Conservation (phyloP, 2,113 vertebrate species). For the Hyaena hyaena region DNA sequence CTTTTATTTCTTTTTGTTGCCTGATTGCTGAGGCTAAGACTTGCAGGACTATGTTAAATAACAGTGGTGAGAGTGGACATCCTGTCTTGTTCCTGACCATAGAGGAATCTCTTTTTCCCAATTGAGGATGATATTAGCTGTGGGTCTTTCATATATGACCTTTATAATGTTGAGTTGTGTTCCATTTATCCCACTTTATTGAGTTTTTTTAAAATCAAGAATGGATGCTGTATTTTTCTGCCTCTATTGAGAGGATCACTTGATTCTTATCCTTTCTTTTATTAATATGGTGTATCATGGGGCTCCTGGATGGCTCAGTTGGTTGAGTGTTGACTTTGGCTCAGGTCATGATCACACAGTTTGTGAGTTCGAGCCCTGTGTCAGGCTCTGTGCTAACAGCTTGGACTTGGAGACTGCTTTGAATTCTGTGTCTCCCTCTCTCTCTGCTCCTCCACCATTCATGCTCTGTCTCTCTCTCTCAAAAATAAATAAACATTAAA, state of each 20-base stretch:
- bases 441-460: too few relatives aligned
- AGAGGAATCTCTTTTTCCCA: background rate
- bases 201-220: background rate
- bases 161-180: background rate
- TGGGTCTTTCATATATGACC: background rate
- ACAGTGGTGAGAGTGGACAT: background rate
- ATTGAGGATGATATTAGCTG: background rate
- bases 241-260: background rate
- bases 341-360: too few relatives aligned
- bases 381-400: too few relatives aligned
- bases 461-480: too few relatives aligned
- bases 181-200: background rate
- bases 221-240: background rate
- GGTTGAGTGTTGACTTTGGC: too few relatives aligned
- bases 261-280: background rate
- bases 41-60: background rate
- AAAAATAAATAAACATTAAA: too few relatives aligned
- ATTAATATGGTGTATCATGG: background rate
- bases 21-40: background rate
- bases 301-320: too few relatives aligned
- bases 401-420: too few relatives aligned
- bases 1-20: background rate
- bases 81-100: background rate
- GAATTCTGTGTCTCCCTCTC: too few relatives aligned
- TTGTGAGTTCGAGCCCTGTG: too few relatives aligned